phyloP scores from a whole-genome alignment of 2,888 invertebrate genomes.

The Leptarthrus brevirostris region DNA sequence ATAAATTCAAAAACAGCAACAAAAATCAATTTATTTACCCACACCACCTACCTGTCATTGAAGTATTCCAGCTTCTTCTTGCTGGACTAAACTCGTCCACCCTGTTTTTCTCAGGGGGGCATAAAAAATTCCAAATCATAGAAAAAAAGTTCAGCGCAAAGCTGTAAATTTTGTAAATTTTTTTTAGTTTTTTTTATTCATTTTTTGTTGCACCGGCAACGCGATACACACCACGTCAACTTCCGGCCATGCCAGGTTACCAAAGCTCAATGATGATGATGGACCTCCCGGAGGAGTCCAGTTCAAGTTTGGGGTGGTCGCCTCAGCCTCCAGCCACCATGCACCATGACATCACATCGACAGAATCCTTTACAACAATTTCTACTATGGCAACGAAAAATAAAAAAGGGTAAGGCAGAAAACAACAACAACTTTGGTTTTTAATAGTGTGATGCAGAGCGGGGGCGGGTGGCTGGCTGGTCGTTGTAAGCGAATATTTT shows the following conservation, averaged over 20 bases:
- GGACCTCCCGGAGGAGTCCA: constrained; percentile 28
- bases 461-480: constrained; percentile 1
- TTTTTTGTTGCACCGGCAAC: constrained; percentile 44
- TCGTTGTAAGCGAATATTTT: constrained; percentile 21
- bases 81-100: constrained; percentile 28
- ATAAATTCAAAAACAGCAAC: constrained; percentile 43
- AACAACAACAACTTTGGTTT: constrained; percentile 20
- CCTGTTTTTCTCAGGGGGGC: background rate
- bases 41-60: background rate
- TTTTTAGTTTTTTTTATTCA: constrained; percentile 14
- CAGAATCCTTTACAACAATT: constrained; percentile 39
- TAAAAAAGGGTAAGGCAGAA: constrained; percentile 17
- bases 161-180: constrained; percentile 24
- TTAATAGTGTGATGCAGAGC: background rate
- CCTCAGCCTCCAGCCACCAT: background rate
- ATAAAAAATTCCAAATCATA: constrained; percentile 25
- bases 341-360: constrained; percentile 31
- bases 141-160: constrained; percentile 18
- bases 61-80: constrained; percentile 32
- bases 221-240: constrained; percentile 35
- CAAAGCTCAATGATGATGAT: constrained; percentile 19
- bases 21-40: constrained; percentile 39
- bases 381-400: constrained; percentile 24
- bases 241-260: constrained; percentile 19
- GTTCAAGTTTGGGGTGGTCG: constrained; percentile 21